A percentile compares a stretch with the other conserved stretches of the same genome.
phyloP scores from a whole-genome alignment of 2,797 vertebrate species.

The Rhyacichthys aspro region DNA sequence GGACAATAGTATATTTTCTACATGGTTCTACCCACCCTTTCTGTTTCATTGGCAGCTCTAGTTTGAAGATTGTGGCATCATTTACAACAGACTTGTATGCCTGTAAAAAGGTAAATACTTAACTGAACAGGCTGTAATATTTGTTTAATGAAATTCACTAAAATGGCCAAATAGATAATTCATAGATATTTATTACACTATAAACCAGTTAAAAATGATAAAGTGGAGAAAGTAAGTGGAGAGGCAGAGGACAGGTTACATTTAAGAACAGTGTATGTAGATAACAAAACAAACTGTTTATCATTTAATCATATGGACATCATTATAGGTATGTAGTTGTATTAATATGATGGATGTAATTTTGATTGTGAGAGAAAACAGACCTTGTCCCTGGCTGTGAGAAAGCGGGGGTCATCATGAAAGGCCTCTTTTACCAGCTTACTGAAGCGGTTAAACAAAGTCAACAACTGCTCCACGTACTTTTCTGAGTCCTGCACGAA shows the following conservation, averaged over 20 bases:
- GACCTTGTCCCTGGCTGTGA: constrained; percentile 97
- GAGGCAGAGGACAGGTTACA: not conserved
- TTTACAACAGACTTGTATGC: constrained; percentile 98
- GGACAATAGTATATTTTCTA: not conserved
- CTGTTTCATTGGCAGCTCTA: constrained; percentile 96
- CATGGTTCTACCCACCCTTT: constrained; percentile 86
- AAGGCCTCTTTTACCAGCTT: constrained; percentile 97
- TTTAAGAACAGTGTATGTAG: not conserved
- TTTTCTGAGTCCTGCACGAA: constrained; percentile 92
- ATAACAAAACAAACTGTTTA: not conserved
- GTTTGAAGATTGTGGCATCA: constrained; percentile 98
- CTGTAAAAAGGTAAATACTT: constrained; percentile 60
- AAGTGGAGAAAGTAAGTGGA: too few species aligned
- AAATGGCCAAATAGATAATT: too few species aligned
- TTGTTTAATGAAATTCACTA: too few species aligned
- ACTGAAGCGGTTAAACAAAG: constrained; percentile 97
- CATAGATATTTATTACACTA: too few species aligned
- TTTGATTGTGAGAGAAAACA: constrained; percentile 13
- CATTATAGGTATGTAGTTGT: too few species aligned
- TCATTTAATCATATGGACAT: too few species aligned
- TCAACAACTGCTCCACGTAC: constrained; percentile 95
- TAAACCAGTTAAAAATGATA: too few species aligned
- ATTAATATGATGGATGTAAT: too few species aligned
- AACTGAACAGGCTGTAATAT: too few species aligned
- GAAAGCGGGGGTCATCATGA: constrained; percentile 96